Conservation (phyloP, 2,888 invertebrate species). For the Drosophila neonasuta region DNA sequence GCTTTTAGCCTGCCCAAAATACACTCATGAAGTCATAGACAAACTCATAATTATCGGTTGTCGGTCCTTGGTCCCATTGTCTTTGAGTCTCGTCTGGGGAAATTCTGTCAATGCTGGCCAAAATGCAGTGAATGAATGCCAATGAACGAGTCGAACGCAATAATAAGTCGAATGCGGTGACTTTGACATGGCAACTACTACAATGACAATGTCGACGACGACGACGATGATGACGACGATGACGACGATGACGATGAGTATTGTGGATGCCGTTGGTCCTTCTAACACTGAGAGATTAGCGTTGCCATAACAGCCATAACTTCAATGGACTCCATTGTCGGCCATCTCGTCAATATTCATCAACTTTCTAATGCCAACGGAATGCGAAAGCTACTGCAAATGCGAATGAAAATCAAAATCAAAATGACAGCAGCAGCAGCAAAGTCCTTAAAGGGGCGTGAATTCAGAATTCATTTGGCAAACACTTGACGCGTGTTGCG, state of each 20-base stretch:
- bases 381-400: neutral
- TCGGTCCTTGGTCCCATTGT: neutral
- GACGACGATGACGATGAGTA: neutral
- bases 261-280: slow-evolving; percentile 17
- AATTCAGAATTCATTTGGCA: slow-evolving; percentile 55
- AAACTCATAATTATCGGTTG: neutral
- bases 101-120: neutral
- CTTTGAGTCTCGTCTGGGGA: neutral
- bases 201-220: too few relatives aligned
- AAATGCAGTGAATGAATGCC: slow-evolving; percentile 27
- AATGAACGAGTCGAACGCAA: slow-evolving; percentile 20
- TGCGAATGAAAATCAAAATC: neutral
- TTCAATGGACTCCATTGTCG: slow-evolving; percentile 28
- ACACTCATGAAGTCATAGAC: neutral
- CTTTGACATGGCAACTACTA: slow-evolving; percentile 58
- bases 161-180: slow-evolving; percentile 50
- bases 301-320: slow-evolving; percentile 46
- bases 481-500: slow-evolving; percentile 33
- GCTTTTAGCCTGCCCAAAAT: too few relatives aligned
- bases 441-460: slow-evolving; percentile 38
- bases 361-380: slow-evolving; percentile 23
- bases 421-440: neutral
- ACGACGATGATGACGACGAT: too few relatives aligned
- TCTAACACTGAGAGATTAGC: neutral
- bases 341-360: slow-evolving; percentile 37